A percentile compares a stretch with the other conserved stretches of the same genome.
Evolutionary conservation across 2,113 vertebrate species (phyloP).

Genomic region (Leucoraja erinaceus): DNA sequence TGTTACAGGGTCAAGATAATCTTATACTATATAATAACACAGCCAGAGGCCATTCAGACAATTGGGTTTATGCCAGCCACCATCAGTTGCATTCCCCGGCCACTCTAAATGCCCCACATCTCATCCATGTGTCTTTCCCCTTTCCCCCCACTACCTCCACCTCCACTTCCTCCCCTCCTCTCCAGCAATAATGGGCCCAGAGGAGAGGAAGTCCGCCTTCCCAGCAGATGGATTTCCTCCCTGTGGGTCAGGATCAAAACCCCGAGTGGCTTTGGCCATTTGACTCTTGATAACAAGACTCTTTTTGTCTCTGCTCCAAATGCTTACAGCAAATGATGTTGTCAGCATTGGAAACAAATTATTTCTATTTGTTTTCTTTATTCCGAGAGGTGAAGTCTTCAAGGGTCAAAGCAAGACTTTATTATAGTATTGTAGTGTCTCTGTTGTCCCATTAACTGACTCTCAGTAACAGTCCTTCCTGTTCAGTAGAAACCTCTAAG

Average conservation of each 20-base stretch:
- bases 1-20: no score
- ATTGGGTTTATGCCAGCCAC: no score
- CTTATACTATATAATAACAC: no score
- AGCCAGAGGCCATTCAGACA: no score
- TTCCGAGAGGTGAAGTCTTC: slow-evolving; percentile 11
- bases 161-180: neutral
- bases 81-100: neutral
- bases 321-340: neutral
- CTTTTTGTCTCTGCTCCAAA: neutral
- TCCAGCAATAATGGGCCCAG: neutral
- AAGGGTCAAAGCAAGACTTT: slow-evolving; percentile 21
- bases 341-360: slow-evolving; percentile 25
- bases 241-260: slow-evolving; percentile 12
- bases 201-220: neutral
- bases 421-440: slow-evolving; percentile 1
- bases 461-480: slow-evolving; percentile 4
- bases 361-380: slow-evolving; percentile 27
- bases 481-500: neutral
- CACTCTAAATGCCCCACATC: neutral
- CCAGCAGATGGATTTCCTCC: slow-evolving; percentile 28
- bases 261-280: neutral
- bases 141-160: neutral
- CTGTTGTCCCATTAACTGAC: neutral
- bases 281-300: slow-evolving; percentile 1
- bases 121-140: neutral